Percentiles rank a stretch among this genome's conserved stretches.
Evolutionary conservation across 2,113 vertebrate genomes (phyloP).

Genomic region (Ahaetulla prasina): DNA sequence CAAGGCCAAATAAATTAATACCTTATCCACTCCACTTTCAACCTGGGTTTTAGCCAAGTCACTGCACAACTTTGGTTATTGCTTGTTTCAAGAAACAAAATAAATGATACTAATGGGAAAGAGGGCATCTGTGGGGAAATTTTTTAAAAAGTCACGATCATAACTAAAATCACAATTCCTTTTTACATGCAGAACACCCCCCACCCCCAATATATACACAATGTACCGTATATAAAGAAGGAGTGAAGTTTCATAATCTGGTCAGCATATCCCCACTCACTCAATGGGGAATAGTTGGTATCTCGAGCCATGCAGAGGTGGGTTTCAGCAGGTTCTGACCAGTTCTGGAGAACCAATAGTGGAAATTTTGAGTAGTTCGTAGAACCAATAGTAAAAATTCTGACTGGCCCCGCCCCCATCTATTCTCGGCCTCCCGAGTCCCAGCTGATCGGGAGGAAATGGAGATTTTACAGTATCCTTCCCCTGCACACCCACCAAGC

Average conservation of each 20-base stretch:
- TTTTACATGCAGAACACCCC: background rate
- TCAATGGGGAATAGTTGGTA: background rate
- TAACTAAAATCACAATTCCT: background rate
- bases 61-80: background rate
- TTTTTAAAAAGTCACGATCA: background rate
- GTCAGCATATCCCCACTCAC: background rate
- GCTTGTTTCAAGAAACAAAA: background rate
- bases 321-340: too few species aligned
- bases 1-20: background rate
- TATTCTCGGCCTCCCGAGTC: too few species aligned
- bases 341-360: too few species aligned
- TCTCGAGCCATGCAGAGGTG: background rate
- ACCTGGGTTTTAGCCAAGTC: background rate
- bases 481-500: too few species aligned
- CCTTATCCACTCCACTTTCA: background rate
- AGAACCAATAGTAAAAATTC: too few species aligned
- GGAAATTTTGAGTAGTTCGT: too few species aligned
- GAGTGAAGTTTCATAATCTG: background rate
- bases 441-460: too few species aligned
- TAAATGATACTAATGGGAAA: background rate
- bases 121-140: background rate
- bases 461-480: too few species aligned
- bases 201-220: too few species aligned
- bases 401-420: too few species aligned
- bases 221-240: background rate